Percentiles rank a stretch among this genome's conserved stretches.
Evolutionary conservation across 2,797 vertebrate genomes (phyloP).

Genomic region (Myotis findleyi): DNA sequence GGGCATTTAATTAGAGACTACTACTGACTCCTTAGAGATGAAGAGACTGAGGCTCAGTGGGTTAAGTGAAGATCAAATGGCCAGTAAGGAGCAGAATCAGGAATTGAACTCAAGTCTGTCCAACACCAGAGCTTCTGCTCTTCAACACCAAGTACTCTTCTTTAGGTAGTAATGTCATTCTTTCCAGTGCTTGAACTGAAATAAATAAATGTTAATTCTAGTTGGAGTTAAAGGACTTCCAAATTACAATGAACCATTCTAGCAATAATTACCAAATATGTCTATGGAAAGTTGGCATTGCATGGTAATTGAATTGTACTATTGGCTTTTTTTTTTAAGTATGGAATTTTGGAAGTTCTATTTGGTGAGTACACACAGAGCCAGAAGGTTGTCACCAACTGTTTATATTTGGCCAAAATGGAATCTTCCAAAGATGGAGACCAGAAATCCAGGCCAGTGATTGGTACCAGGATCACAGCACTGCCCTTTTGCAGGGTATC

Average conservation of each 20-base stretch:
- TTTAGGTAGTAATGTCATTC: background rate
- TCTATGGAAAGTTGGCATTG: slow-evolving; percentile 29
- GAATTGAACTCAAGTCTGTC: background rate
- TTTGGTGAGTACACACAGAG: background rate
- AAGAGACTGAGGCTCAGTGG: background rate
- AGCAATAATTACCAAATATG: background rate
- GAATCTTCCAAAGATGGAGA: background rate
- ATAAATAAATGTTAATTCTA: background rate
- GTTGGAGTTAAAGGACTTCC: background rate
- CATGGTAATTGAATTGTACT: background rate
- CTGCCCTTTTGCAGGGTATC: background rate
- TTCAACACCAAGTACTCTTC: background rate
- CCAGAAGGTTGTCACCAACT: background rate
- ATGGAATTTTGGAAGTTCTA: slow-evolving; percentile 40
- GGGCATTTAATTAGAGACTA: background rate
- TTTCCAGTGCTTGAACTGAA: slow-evolving; percentile 10
- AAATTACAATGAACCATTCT: background rate
- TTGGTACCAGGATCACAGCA: background rate
- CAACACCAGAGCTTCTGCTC: background rate
- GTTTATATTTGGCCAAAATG: background rate
- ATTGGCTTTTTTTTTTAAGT: slow-evolving; percentile 29
- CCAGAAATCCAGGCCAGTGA: background rate
- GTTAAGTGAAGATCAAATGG: background rate
- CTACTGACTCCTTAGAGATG: background rate
- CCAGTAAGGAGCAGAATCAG: background rate